A percentile compares a stretch with the other conserved stretches of the same genome.
phyloP scores from a whole-genome alignment of 2,888 invertebrate genomes.

The Epinotia demarniana region DNA sequence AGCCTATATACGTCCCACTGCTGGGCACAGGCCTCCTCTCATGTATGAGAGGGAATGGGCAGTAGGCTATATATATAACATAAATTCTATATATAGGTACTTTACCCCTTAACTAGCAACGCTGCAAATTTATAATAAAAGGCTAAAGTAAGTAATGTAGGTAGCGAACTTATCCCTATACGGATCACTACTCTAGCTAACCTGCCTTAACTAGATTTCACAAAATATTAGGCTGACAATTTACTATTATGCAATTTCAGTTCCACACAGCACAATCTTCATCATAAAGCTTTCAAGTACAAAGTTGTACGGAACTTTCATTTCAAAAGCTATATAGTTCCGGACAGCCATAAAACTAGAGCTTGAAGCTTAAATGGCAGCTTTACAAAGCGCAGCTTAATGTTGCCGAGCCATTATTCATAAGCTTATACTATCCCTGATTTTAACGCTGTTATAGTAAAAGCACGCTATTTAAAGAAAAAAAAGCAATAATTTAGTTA shows the following conservation, averaged over 20 bases:
- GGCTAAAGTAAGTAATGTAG: too few relatives aligned
- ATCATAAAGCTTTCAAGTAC: constrained; percentile 28
- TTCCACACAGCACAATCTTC: constrained; percentile 2
- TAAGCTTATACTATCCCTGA: constrained; percentile 1
- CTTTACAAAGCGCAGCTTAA: constrained; percentile 26
- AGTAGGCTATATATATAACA: too few relatives aligned
- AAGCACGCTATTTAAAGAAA: too few relatives aligned
- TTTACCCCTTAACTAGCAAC: too few relatives aligned
- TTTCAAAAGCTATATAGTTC: constrained; percentile 37
- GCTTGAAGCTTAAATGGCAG: constrained; percentile 25
- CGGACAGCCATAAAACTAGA: constrained; percentile 26
- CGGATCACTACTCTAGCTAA: too few relatives aligned
- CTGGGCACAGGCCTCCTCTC: too few relatives aligned
- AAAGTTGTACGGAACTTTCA: constrained; percentile 38
- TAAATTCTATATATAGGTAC: too few relatives aligned
- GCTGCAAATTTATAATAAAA: too few relatives aligned
- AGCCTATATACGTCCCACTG: too few relatives aligned
- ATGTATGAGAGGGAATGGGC: too few relatives aligned
- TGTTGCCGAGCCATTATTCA: constrained; percentile 27
- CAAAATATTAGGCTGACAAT: neutral
- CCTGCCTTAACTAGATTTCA: neutral
- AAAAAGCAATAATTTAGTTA: too few relatives aligned
- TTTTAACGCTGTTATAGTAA: neutral
- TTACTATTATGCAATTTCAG: neutral
- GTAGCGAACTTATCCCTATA: too few relatives aligned